Evolutionary conservation across 2,797 vertebrate genomes (phyloP).

Genomic region (Corythornis leucogaster): DNA sequence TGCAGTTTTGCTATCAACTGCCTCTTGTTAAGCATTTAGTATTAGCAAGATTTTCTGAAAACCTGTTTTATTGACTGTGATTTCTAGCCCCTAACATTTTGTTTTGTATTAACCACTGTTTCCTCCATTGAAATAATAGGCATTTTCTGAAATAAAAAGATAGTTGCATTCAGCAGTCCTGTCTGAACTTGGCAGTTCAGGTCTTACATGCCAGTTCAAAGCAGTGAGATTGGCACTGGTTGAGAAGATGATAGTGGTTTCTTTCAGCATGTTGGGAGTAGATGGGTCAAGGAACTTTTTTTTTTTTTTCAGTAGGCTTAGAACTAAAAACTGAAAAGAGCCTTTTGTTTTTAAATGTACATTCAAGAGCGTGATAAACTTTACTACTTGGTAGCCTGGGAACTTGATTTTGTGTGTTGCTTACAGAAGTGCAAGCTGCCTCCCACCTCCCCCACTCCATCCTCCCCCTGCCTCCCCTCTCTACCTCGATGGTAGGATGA

Average conservation of each 20-base stretch:
- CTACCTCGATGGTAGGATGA: too few species aligned
- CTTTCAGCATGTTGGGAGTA: conserved; percentile 15
- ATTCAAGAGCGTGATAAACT: conserved; percentile 60
- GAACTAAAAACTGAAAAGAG: conserved; percentile 33
- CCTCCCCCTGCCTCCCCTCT: too few species aligned
- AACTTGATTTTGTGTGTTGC: conserved; percentile 41
- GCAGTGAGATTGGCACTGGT: not conserved
- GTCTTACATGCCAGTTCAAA: conserved; percentile 2
- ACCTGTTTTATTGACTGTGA: not conserved
- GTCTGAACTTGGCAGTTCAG: not conserved
- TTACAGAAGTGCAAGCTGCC: not conserved
- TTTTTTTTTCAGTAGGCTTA: not conserved
- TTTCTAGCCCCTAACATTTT: not conserved
- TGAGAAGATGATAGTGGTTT: conserved; percentile 27
- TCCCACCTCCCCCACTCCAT: not conserved
- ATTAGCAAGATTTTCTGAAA: not conserved
- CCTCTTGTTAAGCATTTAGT: conserved; percentile 38
- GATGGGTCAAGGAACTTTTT: not conserved
- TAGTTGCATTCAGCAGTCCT: not conserved
- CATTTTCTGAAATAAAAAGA: conserved; percentile 20
- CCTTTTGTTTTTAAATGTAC: conserved; percentile 52
- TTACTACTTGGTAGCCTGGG: conserved; percentile 60
- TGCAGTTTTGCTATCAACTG: conserved; percentile 29
- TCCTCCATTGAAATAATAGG: not conserved
- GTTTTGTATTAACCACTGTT: conserved; percentile 21